Evolutionary conservation across 2,888 invertebrate genomes (phyloP), one percentile per base, ranked within the genome.

Genomic region (Linyphia triangularis): DNA sequence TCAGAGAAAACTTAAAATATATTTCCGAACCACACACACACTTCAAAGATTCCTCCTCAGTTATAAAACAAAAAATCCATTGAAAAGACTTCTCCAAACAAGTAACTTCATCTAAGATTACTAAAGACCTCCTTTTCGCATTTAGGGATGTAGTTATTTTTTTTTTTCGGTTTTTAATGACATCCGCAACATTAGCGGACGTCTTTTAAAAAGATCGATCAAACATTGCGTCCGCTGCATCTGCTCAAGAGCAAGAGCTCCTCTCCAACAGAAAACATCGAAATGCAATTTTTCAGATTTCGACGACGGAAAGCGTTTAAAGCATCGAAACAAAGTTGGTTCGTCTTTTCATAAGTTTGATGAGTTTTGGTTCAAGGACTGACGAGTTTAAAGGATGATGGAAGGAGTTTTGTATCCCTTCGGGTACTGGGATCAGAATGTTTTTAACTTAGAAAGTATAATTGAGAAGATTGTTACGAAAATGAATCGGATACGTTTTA

Each of bases 161-260:
- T 51, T 65, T 79, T 67, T 75, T 61, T 63, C 26, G 13, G 51
- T 22, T 81, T 81, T 81, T 81, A 81, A 81, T 81, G 81, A 81
- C 81, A 81, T 81, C 81, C 69, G 30, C 24, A n/a, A 57, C 69
- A 51, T 79, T 65, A 43, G 51, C 28, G 67, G 65, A 67, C 51
- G 67, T 79, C 67, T 81, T 33, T 81, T 59, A 81, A 79, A 57
- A 57, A 24, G 33, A 81, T 81, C 81, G 81, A 81, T 81, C 81
- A 70, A n/a, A 30, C n/a, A n/a, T n/a, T 24, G 59, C 28, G 81
- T 81, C 81, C 81, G 37, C 5, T 10, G 81, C 81, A 81, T 81
- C 81, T 81, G 81, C 69, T 69, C 67, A 9, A 9, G 40, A 16
- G 40, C 40, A 40, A 2, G 40, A 13, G 2, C 16, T 9, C 9